A percentile compares a stretch with the other conserved stretches of the same genome.
These are phyloP conservation scores for Aphodius granarius DNA, from an alignment of 2,888 invertebrate genomes.

Conservation along the genomic window DNA sequence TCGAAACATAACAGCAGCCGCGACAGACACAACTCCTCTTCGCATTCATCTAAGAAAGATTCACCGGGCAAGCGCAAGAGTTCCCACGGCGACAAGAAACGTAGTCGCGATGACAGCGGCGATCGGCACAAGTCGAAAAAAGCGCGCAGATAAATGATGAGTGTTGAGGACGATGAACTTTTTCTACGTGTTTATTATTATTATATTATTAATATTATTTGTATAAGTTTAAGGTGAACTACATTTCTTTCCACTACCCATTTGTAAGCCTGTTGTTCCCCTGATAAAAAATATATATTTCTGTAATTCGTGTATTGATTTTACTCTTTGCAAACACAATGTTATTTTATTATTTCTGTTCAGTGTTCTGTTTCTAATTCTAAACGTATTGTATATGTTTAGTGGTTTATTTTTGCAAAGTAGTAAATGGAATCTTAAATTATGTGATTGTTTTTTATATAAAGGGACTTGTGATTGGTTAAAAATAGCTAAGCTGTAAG, in stretches of 20 bases:
- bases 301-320: not conserved
- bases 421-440: not conserved
- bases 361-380: not conserved
- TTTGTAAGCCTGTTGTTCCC: not conserved
- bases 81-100: slow-evolving; percentile 63
- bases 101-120: slow-evolving; percentile 74
- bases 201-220: slow-evolving; percentile 1
- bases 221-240: slow-evolving; percentile 2
- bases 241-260: not conserved
- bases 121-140: slow-evolving; percentile 70
- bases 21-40: slow-evolving; percentile 31
- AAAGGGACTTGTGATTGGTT: too few relatives aligned
- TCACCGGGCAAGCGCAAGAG: slow-evolving; percentile 44
- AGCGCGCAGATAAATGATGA: slow-evolving; percentile 58
- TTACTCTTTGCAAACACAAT: not conserved
- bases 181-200: not conserved
- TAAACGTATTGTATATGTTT: not conserved
- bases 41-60: slow-evolving; percentile 35
- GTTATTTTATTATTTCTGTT: not conserved
- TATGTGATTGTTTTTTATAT: not conserved
- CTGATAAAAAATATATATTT: not conserved
- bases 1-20: slow-evolving; percentile 30
- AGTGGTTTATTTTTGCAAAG: not conserved
- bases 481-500: too few relatives aligned
- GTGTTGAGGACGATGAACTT: not conserved